phyloP scores from a whole-genome alignment of 2,888 invertebrate genomes.

The Palloptera scutellata region DNA sequence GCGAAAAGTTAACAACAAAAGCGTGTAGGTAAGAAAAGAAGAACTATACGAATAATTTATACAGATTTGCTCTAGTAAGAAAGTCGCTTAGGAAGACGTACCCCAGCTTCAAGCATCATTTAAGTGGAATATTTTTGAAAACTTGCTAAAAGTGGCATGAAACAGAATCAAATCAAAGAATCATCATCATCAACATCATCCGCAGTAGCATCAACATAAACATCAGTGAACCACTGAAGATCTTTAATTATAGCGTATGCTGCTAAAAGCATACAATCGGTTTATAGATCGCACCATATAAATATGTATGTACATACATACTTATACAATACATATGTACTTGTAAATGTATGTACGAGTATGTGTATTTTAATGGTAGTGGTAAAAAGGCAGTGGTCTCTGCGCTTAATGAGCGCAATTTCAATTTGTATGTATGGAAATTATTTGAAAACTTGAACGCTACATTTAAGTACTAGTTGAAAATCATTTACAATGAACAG shows the following conservation, averaged over 20 bases:
- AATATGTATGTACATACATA: too few species aligned
- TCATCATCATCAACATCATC: conserved; percentile 45
- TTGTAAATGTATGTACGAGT: too few species aligned
- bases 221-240: conserved; percentile 13
- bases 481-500: conserved; percentile 3
- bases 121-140: conserved; percentile 28
- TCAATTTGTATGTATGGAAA: conserved; percentile 40
- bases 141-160: conserved; percentile 30
- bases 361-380: too few species aligned
- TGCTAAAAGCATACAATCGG: background rate
- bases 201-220: conserved; percentile 2
- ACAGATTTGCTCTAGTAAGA: conserved; percentile 27
- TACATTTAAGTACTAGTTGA: conserved; percentile 42
- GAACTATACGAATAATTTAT: conserved; percentile 9
- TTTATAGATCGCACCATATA: conserved; percentile 7
- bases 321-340: too few species aligned
- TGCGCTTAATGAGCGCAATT: conserved; percentile 55
- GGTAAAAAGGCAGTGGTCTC: conserved; percentile 17
- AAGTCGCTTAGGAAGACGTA: background rate
- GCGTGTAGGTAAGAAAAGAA: conserved; percentile 22
- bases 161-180: conserved; percentile 45
- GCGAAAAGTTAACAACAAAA: conserved; percentile 7
- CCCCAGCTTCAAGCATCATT: background rate
- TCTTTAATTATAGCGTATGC: conserved; percentile 10
- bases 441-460: background rate